Base-by-base conservation (phyloP, 2,888 invertebrate species). In the Hirtodrosophila alboralis region DNA sequence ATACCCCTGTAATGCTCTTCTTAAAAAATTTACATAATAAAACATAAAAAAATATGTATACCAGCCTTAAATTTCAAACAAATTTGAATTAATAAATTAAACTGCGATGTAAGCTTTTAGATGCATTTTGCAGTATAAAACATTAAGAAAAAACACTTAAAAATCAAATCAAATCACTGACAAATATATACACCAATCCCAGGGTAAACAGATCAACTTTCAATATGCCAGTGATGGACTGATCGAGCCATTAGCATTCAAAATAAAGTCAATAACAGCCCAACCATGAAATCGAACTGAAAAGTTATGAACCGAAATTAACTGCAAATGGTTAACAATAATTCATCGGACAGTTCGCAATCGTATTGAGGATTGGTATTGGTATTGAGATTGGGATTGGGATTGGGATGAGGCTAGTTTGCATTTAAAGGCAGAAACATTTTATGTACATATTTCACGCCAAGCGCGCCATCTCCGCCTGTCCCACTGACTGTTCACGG, bases 261-360 rank as follows among this genome's bases (percentile, higher is more conserved):
- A 77, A 81, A 81, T 71, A 84, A 81, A 84, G 85, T 77, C 85
- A 81, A 65, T 74, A 62, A 61, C 57, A 45, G 73, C 13, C 53
- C 48, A 58, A 51, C 59, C 63, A 37, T 70, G 61, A 76, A 77
- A 76, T 64, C 68, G 69, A 68, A 84, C 44, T 56, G 67, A 75
- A 77, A 78, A 87, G 66, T 84, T 79, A 88, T 79, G 75, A 41
- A 64, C 57, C 41, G 60, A 73, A 84, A 88, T 89, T 86, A 87
- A 88, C 81, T 78, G 86, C 88, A 87, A 89, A 87, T 87, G 89
- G 89, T 86, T 87, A 87, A 86, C 88, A 85, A 87, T 87, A 88
- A 89, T 75, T 89, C 88, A 88, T 63, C 57, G 63, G 51, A 34
- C 52, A 18, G 45, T 34, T 56, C 10, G 40, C 30, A 13, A 9